phyloP scores from a whole-genome alignment of 2,113 vertebrate genomes.

The Corythoichthys intestinalis region DNA sequence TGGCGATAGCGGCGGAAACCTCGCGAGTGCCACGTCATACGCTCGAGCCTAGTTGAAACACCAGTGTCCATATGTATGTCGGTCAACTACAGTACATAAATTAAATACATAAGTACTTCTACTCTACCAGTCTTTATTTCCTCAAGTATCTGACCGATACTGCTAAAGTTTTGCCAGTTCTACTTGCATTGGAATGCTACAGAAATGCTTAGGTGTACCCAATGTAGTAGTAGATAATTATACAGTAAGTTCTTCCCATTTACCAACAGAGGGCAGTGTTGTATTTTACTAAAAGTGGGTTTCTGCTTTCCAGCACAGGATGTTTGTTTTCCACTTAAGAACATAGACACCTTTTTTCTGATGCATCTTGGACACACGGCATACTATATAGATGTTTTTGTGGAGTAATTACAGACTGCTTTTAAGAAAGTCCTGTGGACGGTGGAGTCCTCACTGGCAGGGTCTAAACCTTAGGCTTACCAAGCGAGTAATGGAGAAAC shows the following conservation, averaged over 20 bases:
- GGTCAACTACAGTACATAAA: too few relatives aligned
- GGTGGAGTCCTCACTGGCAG: conserved; percentile 10
- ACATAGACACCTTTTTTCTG: conserved; percentile 59
- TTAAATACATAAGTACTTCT: too few relatives aligned
- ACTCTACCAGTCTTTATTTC: too few relatives aligned
- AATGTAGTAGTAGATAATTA: too few relatives aligned
- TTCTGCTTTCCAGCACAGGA: conserved; percentile 12
- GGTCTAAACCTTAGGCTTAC: conserved; percentile 9
- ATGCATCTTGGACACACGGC: conserved; percentile 19
- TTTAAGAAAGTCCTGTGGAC: conserved; percentile 18
- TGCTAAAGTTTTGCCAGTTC: too few relatives aligned
- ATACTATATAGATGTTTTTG: conserved; percentile 34
- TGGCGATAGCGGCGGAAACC: too few relatives aligned
- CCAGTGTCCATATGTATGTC: too few relatives aligned
- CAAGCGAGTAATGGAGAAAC: conserved; percentile 24
- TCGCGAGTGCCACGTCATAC: too few relatives aligned
- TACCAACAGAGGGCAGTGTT: conserved; percentile 61
- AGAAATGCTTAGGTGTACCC: too few relatives aligned
- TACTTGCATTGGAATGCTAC: too few relatives aligned
- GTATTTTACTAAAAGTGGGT: conserved; percentile 2
- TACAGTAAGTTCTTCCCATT: not conserved
- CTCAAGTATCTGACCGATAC: too few relatives aligned
- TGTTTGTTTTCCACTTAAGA: conserved; percentile 38
- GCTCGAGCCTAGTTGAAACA: too few relatives aligned
- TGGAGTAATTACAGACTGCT: conserved; percentile 2